Percentiles rank a stretch among this genome's conserved stretches.
Conservation (phyloP, 2,797 vertebrate species). For the Sebastes cheni region DNA sequence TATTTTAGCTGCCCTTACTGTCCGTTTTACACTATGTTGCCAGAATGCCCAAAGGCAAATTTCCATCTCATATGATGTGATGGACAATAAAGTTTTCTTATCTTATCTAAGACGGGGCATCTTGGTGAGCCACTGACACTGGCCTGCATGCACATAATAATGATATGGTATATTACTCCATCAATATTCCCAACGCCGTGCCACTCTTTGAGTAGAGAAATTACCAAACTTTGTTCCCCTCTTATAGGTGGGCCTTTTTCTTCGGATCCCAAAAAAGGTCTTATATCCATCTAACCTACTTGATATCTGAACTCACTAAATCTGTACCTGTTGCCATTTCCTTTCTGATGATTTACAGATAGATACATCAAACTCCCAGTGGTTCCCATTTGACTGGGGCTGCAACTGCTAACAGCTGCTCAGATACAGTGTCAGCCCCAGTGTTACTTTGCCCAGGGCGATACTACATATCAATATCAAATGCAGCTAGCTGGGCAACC, state of each 20-base stretch:
- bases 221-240: neutral
- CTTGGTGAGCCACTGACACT: neutral
- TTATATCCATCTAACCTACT: neutral
- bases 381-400: neutral
- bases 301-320: neutral
- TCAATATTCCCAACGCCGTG: neutral
- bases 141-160: neutral
- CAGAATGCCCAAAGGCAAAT: neutral
- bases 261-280: neutral
- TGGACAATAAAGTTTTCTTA: neutral
- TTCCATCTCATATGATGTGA: neutral
- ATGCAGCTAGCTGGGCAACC: neutral
- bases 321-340: neutral
- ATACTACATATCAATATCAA: constrained; percentile 8
- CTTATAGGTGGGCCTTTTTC: neutral
- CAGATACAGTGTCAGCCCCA: neutral
- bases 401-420: constrained; percentile 14
- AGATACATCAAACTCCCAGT: constrained; percentile 8
- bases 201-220: neutral
- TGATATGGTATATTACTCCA: neutral
- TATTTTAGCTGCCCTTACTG: neutral
- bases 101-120: neutral
- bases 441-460: constrained; percentile 1
- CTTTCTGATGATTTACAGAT: neutral
- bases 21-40: neutral